These are phyloP conservation scores for Diplodus sargus DNA, from an alignment of 2,797 vertebrate species.

Conservation along the genomic window DNA sequence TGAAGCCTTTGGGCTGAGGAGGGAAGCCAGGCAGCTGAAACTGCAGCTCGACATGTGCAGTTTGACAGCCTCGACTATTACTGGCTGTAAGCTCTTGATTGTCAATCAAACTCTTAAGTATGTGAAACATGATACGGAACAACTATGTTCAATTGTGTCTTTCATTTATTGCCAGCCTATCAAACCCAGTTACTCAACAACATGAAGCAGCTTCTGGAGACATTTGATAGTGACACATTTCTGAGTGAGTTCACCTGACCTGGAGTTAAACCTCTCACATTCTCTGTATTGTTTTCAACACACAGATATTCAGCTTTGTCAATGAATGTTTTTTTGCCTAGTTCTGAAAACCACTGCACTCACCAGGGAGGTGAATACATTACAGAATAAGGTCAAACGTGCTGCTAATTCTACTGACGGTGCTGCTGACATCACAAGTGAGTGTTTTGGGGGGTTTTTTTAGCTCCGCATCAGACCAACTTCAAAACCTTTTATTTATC, in stretches of 20 bases:
- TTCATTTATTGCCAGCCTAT: constrained; percentile 48
- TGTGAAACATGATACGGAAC: neutral
- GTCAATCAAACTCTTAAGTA: neutral
- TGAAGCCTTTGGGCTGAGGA: constrained; percentile 36
- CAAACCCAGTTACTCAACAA: constrained; percentile 41
- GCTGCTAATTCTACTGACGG: constrained; percentile 20
- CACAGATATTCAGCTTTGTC: neutral
- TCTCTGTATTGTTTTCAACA: neutral
- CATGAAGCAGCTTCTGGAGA: constrained; percentile 46
- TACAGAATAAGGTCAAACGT: constrained; percentile 13
- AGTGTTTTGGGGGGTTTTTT: constrained; percentile 21
- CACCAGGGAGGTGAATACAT: constrained; percentile 27
- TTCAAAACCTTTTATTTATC: neutral
- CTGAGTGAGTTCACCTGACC: constrained; percentile 41
- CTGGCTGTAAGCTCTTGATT: constrained; percentile 38
- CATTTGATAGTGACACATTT: constrained; percentile 35
- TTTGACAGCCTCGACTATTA: neutral
- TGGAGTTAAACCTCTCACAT: rapidly evolving
- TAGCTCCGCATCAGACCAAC: neutral
- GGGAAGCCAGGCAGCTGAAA: constrained; percentile 26
- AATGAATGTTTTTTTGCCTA: constrained; percentile 20
- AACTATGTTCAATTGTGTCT: neutral
- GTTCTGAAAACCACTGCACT: constrained; percentile 56
- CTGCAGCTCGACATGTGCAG: constrained; percentile 45
- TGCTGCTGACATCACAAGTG: neutral